phyloP scores from a whole-genome alignment of 2,113 vertebrate genomes.

The Salvelinus fontinalis region DNA sequence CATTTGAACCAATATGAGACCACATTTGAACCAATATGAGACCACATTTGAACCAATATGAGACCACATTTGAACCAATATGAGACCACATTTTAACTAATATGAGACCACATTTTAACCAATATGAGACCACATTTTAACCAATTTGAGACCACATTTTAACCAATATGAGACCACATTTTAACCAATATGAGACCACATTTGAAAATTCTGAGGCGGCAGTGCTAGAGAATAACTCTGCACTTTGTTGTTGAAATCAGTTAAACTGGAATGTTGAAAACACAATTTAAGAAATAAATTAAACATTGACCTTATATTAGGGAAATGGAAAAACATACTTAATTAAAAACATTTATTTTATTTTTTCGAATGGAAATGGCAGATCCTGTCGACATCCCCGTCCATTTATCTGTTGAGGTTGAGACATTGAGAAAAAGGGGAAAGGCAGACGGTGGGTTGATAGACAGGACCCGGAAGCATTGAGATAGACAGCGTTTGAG shows the following conservation, averaged over 20 bases:
- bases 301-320: constrained; percentile 4
- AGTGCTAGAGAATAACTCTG: constrained; percentile 25
- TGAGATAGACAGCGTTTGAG: constrained; percentile 72
- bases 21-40: no score
- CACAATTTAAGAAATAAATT: constrained; percentile 1
- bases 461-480: constrained; percentile 35
- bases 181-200: constrained; percentile 35
- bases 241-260: constrained; percentile 48
- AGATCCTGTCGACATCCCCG: not conserved
- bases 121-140: no score
- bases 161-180: no score
- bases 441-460: constrained; percentile 58
- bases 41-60: no score
- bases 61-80: no score
- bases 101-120: no score
- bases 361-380: constrained; percentile 17
- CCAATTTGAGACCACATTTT: no score
- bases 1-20: no score
- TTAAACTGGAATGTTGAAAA: constrained; percentile 12
- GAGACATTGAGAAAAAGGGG: constrained; percentile 61
- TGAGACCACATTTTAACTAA: no score
- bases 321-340: constrained; percentile 23
- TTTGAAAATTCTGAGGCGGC: constrained; percentile 32
- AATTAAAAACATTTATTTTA: not conserved
- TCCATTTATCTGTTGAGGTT: constrained; percentile 68